A percentile compares a stretch with the other conserved stretches of the same genome.
Conservation (phyloP, 2,888 invertebrate species). For the Philopedon plagiatum region DNA sequence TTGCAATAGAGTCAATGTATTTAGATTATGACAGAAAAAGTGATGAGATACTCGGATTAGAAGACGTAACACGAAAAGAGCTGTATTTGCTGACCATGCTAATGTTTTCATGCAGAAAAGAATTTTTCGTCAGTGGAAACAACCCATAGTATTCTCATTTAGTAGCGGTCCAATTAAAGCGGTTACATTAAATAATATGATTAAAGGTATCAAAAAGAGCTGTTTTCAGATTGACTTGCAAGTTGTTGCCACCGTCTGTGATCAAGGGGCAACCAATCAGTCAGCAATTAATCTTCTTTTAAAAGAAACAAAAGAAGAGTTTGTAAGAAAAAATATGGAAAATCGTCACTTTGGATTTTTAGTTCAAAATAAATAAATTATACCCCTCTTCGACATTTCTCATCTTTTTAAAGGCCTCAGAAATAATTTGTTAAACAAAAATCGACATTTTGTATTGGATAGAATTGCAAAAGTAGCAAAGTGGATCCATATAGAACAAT, state of each 20-base stretch:
- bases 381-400: constrained; percentile 23
- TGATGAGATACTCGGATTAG: constrained; percentile 48
- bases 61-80: constrained; percentile 33
- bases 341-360: constrained; percentile 14
- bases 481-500: too few species aligned
- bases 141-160: constrained; percentile 15
- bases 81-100: constrained; percentile 55
- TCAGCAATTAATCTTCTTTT: constrained; percentile 13
- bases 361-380: constrained; percentile 1
- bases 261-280: too few species aligned
- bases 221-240: constrained; percentile 49
- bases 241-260: constrained; percentile 56
- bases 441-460: constrained; percentile 18
- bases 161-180: constrained; percentile 20
- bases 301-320: constrained; percentile 2
- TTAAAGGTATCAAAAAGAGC: constrained; percentile 47
- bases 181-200: neutral
- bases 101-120: constrained; percentile 37
- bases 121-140: constrained; percentile 19
- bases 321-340: constrained; percentile 10
- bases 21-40: constrained; percentile 47
- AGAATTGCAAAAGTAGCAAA: constrained; percentile 17
- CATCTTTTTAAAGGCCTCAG: constrained; percentile 23
- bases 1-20: constrained; percentile 44
- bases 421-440: constrained; percentile 22